Conservation (phyloP, 2,113 vertebrate species). For the Gallinago undulata region DNA sequence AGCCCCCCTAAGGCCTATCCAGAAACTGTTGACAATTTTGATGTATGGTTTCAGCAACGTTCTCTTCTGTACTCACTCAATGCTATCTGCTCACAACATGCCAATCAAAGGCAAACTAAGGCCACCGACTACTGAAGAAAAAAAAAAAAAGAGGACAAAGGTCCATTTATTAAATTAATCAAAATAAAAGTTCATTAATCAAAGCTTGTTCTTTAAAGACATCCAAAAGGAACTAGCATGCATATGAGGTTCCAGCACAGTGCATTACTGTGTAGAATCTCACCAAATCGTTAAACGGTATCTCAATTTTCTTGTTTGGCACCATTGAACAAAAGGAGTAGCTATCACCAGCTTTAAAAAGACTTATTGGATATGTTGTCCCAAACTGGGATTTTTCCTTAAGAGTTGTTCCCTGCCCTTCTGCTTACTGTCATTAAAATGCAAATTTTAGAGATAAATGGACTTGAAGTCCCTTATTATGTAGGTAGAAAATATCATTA, state of each 20-base stretch:
- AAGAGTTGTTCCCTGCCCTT: background rate
- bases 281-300: background rate
- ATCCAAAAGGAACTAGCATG: background rate
- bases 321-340: background rate
- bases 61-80: background rate
- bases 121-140: background rate
- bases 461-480: background rate
- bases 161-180: background rate
- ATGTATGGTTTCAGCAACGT: background rate
- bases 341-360: background rate
- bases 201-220: background rate
- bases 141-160: background rate
- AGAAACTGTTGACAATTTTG: background rate
- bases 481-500: background rate
- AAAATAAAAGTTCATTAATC: background rate
- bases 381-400: background rate
- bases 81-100: background rate
- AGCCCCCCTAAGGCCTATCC: background rate
- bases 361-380: background rate
- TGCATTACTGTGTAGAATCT: background rate
- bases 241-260: background rate
- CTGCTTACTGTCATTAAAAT: slow-evolving; percentile 32
- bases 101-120: background rate
- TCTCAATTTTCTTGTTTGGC: background rate
- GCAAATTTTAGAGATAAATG: slow-evolving; percentile 8